These are phyloP conservation scores for Leptothorax acervorum DNA, from an alignment of 2,888 invertebrate genomes.

Conservation along the genomic window DNA sequence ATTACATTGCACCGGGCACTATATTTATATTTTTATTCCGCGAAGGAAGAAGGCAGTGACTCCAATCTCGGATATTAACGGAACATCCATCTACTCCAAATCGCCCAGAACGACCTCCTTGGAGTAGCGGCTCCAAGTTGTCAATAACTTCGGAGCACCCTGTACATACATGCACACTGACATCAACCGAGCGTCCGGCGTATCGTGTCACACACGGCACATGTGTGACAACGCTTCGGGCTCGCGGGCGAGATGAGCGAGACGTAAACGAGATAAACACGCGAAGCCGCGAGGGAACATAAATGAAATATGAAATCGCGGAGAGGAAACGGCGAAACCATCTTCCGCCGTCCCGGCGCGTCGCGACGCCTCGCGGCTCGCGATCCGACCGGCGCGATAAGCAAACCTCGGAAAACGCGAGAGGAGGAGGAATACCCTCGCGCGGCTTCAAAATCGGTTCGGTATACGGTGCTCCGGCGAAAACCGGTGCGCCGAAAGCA, in stretches of 20 bases:
- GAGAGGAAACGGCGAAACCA: background rate
- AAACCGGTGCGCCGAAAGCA: background rate
- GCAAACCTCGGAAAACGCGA: slow-evolving; percentile 56
- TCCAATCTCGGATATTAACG: background rate
- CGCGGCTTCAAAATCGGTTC: slow-evolving; percentile 19
- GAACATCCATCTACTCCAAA: background rate
- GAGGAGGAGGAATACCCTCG: background rate
- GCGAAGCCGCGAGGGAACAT: background rate
- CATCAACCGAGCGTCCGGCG: slow-evolving; percentile 27
- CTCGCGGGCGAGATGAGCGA: background rate
- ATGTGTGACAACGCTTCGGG: slow-evolving; percentile 5
- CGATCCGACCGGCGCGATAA: slow-evolving; percentile 61
- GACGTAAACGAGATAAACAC: background rate
- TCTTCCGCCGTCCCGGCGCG: too few species aligned
- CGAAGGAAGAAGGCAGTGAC: background rate
- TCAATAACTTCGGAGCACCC: slow-evolving; percentile 22
- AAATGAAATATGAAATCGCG: background rate
- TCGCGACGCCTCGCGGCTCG: slow-evolving; percentile 60
- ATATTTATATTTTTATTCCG: background rate
- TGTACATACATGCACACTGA: slow-evolving; percentile 17
- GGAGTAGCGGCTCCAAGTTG: background rate
- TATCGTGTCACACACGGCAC: slow-evolving; percentile 25
- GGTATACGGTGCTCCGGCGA: background rate
- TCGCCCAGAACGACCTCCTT: background rate
- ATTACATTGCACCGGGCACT: background rate